Conservation (phyloP, 1,140 invertebrate species). For the Triops longicaudatus region DNA sequence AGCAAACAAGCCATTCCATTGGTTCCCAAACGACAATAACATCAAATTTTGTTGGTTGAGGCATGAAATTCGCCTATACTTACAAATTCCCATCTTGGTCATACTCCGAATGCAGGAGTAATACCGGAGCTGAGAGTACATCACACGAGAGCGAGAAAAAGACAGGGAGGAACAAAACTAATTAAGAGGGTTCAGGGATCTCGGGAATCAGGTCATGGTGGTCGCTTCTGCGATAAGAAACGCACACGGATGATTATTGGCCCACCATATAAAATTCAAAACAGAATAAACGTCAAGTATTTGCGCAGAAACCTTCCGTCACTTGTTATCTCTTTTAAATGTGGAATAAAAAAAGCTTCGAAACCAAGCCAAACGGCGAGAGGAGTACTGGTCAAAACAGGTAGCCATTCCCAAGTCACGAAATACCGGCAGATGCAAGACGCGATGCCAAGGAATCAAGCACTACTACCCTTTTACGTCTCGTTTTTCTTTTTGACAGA, state of each 20-base stretch:
- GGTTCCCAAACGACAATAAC: not conserved
- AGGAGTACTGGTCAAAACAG: not conserved
- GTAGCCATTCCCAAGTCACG: not conserved
- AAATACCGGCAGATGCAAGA: slow-evolving; percentile 1
- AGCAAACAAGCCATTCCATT: slow-evolving; percentile 10
- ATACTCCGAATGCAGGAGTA: slow-evolving; percentile 14
- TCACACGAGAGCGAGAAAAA: slow-evolving; percentile 13
- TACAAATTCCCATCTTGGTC: slow-evolving; percentile 12
- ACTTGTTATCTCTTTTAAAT: not conserved
- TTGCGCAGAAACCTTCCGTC: too few species aligned
- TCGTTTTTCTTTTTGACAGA: not conserved
- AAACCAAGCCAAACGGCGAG: slow-evolving; percentile 17
- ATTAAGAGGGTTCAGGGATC: slow-evolving; percentile 7
- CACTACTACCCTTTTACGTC: not conserved
- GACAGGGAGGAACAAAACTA: slow-evolving; percentile 12
- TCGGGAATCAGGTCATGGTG: not conserved
- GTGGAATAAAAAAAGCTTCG: not conserved
- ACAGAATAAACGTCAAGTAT: not conserved
- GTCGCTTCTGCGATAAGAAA: not conserved
- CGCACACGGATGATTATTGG: slow-evolving; percentile 1
- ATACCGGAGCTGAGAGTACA: slow-evolving; percentile 11
- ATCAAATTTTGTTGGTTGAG: not conserved
- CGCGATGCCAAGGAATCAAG: not conserved
- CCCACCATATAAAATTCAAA: not conserved
- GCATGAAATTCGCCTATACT: slow-evolving; percentile 5